Evolutionary conservation across 2,797 vertebrate genomes (phyloP).

Genomic region (Spatula versicolor): DNA sequence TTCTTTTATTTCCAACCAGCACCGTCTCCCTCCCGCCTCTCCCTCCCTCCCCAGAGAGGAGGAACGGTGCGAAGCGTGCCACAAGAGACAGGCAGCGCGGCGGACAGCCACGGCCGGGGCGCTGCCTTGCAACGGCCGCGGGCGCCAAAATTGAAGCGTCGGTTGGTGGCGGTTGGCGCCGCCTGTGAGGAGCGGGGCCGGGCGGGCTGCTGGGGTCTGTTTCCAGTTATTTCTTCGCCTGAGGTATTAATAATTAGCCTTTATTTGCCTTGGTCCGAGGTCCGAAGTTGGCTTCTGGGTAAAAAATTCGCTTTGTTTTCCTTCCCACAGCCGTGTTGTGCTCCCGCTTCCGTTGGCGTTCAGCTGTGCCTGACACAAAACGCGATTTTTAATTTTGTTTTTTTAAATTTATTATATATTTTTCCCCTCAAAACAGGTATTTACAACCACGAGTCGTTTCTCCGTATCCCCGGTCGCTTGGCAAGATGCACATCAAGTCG

Average conservation of each 20-base stretch:
- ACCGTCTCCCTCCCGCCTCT: rapidly evolving
- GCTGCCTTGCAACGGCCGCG: not conserved
- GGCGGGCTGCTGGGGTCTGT: too few relatives aligned
- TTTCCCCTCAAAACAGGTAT: not conserved
- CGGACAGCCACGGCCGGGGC: not conserved
- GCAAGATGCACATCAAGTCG: conserved; percentile 91
- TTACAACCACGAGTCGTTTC: not conserved
- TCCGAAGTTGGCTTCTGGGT: not conserved
- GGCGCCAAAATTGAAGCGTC: conserved; percentile 2
- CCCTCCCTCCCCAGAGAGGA: rapidly evolving
- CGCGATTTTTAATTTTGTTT: not conserved
- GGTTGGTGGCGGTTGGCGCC: rapidly evolving
- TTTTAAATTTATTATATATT: not conserved
- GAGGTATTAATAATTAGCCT: too few relatives aligned
- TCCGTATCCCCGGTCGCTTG: too few relatives aligned
- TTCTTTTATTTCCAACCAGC: too few relatives aligned
- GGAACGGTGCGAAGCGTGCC: too few relatives aligned
- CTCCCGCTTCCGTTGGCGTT: rapidly evolving
- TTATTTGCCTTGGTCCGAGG: not conserved
- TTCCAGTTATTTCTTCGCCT: too few relatives aligned
- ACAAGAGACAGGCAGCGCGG: not conserved
- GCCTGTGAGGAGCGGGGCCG: rapidly evolving
- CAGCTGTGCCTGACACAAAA: not conserved
- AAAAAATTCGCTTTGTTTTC: rapidly evolving
- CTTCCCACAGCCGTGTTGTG: rapidly evolving